Evolutionary conservation across 2,888 invertebrate genomes (phyloP), one percentile per base, ranked within the genome.

Genomic region (Gryllus longicercus): DNA sequence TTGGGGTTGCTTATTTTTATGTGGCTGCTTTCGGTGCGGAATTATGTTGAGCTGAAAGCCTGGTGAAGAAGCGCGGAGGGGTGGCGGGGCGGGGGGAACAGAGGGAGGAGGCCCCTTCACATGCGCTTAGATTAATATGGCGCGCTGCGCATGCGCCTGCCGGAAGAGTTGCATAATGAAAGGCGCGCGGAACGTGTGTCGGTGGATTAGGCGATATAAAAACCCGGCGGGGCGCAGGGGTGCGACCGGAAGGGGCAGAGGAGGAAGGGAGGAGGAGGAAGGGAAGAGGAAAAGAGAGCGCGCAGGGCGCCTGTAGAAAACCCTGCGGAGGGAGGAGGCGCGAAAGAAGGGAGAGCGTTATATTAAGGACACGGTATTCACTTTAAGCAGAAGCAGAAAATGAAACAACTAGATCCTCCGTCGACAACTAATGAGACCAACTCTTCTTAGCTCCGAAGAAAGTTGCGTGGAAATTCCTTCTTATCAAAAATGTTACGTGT

Each of bases 1-100:
- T 63, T 63, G n/a, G 63, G 63, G 63, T 63, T 63, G 63, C 63
- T 63, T 63, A 63, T 63, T 63, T 63, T 63, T 63, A 63, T 63
- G 16, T 63, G 63, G 63, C 63, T 63, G 63, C 63, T 63, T 63
- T 63, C 63, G 63, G 63, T 63, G 63, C 63, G 63, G 63, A 63
- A 63, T 14, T 63, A 63, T 63, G 63, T 63, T 63, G 63, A 63
- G 63, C 63, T 63, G 63, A 63, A 63, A 63, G 63, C 63, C n/a
- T 14, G 63, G 16, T 18, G 63, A 18, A n/a, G 63, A 63, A n/a
- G n/a, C 16, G 14, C 14, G 63, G 63, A 12, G 63, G 14, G 63
- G 63, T 11, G 63, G n/a, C n/a, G n/a, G n/a, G 11, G n/a, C 11
- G 63, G 5, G 63, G 5, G 63, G 14, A 63, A 63, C 14, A 63